A percentile compares a stretch with the other conserved stretches of the same genome.
phyloP scores from a whole-genome alignment of 2,113 vertebrate genomes.

The Motacilla alba region DNA sequence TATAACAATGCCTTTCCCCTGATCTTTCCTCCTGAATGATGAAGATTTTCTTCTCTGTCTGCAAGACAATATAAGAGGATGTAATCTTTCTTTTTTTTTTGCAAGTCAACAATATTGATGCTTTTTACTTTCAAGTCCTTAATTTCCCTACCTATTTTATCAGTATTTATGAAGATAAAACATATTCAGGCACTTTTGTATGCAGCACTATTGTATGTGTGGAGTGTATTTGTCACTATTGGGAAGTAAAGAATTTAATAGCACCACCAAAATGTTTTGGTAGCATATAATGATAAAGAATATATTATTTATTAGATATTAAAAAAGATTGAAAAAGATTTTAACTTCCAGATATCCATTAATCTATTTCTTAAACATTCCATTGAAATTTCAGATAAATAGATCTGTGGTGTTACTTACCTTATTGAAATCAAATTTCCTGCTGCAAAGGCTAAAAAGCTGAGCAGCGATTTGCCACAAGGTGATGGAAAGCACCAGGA shows the following conservation, averaged over 20 bases:
- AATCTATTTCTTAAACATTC: neutral
- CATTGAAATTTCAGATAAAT: neutral
- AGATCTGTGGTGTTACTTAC: neutral
- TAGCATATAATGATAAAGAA: neutral
- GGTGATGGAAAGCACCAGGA: neutral
- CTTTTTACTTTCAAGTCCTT: conserved; percentile 29
- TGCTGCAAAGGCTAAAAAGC: neutral
- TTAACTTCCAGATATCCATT: neutral
- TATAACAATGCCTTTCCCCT: neutral
- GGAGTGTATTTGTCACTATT: neutral
- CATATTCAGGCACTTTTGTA: neutral
- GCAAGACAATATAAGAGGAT: neutral
- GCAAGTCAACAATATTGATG: neutral
- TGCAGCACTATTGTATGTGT: neutral
- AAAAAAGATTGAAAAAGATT: neutral
- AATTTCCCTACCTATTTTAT: conserved; percentile 20
- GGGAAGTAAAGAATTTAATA: neutral
- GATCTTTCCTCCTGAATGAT: neutral
- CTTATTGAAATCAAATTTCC: neutral
- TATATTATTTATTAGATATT: neutral
- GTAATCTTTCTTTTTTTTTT: neutral
- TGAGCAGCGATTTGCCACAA: neutral
- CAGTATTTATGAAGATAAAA: conserved; percentile 23
- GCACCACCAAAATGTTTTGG: neutral
- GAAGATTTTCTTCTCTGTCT: conserved; percentile 20